These are phyloP conservation scores for Phalacrocorax carbo DNA, from an alignment of 2,113 vertebrate species.

Conservation along the genomic window DNA sequence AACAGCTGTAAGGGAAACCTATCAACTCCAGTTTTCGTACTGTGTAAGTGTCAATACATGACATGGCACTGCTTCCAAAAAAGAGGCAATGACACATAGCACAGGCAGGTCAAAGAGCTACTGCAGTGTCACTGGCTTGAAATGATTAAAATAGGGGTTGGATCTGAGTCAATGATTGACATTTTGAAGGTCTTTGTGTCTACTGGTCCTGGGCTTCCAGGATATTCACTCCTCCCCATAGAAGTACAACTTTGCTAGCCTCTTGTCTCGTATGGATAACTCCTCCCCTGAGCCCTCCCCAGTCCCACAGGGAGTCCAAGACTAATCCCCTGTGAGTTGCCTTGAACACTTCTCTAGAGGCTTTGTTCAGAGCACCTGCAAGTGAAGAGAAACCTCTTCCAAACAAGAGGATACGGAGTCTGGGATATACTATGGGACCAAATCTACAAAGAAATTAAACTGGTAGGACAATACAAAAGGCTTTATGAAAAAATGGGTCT, in stretches of 20 bases:
- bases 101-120: not conserved
- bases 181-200: not conserved
- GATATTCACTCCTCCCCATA: not conserved
- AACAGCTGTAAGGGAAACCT: not conserved
- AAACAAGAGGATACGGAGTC: not conserved
- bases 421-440: too few species aligned
- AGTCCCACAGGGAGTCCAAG: not conserved
- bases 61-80: not conserved
- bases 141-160: not conserved
- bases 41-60: not conserved
- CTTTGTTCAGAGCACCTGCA: not conserved
- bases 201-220: not conserved
- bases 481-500: not conserved
- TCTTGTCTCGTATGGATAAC: not conserved
- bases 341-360: not conserved
- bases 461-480: not conserved
- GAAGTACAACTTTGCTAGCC: not conserved
- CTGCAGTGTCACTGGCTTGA: not conserved
- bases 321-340: not conserved
- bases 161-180: not conserved
- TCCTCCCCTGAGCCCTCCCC: not conserved
- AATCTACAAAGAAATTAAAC: not conserved
- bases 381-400: not conserved
- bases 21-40: not conserved
- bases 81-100: not conserved